phyloP scores from a whole-genome alignment of 2,888 invertebrate genomes.

The Ennomos quercinarius region DNA sequence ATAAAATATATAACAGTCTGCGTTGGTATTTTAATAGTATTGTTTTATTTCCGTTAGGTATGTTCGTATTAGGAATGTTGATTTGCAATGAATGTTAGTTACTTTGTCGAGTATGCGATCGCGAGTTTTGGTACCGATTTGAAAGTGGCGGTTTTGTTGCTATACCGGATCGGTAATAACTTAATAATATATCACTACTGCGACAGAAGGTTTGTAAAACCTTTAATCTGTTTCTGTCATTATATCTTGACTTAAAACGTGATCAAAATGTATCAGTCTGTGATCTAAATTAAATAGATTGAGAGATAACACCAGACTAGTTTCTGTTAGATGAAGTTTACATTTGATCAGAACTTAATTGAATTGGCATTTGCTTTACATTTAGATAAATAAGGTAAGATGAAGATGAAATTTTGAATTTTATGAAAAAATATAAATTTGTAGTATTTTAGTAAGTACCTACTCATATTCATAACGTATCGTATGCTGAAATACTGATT shows the following conservation, averaged over 20 bases:
- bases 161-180: slow-evolving; percentile 64
- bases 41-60: slow-evolving; percentile 22
- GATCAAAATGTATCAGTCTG: slow-evolving; percentile 6
- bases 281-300: slow-evolving; percentile 7
- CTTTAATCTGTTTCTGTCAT: slow-evolving; percentile 36
- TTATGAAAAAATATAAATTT: too few species aligned
- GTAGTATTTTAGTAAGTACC: too few species aligned
- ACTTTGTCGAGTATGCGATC: slow-evolving; percentile 42
- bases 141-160: slow-evolving; percentile 76
- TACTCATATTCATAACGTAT: too few species aligned
- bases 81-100: slow-evolving; percentile 35
- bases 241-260: slow-evolving; percentile 29
- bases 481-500: too few species aligned
- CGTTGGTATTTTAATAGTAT: slow-evolving; percentile 45
- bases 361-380: too few species aligned
- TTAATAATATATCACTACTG: slow-evolving; percentile 50
- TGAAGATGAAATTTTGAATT: too few species aligned
- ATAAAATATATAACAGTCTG: slow-evolving; percentile 13
- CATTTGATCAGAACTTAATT: too few species aligned
- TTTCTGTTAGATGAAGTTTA: slow-evolving; percentile 13
- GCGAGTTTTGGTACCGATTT: slow-evolving; percentile 67
- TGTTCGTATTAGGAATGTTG: slow-evolving; percentile 4
- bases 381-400: too few species aligned
- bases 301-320: slow-evolving; percentile 6
- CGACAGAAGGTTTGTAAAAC: slow-evolving; percentile 23